Conservation (phyloP, 2,113 vertebrate genomes). For the Porphyrio hochstetteri region DNA sequence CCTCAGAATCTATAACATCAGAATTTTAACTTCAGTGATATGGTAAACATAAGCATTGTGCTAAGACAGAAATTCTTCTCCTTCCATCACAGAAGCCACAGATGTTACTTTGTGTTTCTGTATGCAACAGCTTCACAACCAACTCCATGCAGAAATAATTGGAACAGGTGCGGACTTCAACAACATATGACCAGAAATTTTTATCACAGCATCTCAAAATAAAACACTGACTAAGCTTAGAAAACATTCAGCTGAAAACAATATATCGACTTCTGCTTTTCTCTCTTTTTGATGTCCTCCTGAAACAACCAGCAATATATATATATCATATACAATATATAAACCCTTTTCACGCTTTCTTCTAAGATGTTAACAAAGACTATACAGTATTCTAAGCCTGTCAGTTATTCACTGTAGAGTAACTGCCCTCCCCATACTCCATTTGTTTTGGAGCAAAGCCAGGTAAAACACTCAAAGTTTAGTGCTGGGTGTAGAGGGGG, state of each 20-base stretch:
- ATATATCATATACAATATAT: neutral
- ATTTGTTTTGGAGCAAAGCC: conserved; percentile 68
- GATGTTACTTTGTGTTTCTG: neutral
- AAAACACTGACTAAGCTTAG: neutral
- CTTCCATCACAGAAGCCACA: neutral
- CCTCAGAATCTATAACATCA: neutral
- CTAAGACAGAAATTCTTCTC: neutral
- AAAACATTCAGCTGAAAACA: neutral
- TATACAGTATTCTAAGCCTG: conserved; percentile 39
- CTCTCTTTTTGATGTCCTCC: neutral
- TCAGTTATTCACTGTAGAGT: conserved; percentile 36
- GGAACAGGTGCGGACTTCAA: neutral
- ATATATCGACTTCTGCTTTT: neutral
- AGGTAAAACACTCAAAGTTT: conserved; percentile 51
- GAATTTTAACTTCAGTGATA: neutral
- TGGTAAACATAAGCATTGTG: neutral
- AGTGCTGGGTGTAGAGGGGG: neutral
- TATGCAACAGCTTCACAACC: neutral
- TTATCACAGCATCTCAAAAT: neutral
- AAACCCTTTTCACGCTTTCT: conserved; percentile 6
- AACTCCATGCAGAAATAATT: neutral
- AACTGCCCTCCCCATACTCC: conserved; percentile 10
- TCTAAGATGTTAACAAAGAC: conserved; percentile 53
- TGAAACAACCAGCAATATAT: neutral
- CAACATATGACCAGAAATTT: neutral